These are phyloP conservation scores for Napeogenes sylphis DNA, from an alignment of 2,888 invertebrate species.

Conservation along the genomic window DNA sequence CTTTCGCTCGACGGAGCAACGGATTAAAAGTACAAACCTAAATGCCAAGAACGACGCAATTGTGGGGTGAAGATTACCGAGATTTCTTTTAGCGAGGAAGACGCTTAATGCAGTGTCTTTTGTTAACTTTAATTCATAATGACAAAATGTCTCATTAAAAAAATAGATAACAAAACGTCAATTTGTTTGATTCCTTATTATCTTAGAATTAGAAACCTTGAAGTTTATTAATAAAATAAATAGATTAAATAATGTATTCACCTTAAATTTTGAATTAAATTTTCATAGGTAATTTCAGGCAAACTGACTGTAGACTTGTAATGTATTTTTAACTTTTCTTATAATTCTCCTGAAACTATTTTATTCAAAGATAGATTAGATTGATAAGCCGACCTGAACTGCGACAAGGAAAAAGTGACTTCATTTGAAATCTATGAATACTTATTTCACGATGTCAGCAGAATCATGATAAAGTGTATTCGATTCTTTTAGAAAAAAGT, in stretches of 20 bases:
- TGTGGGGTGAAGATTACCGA: conserved; percentile 33
- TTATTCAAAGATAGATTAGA: not conserved
- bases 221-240: too few species aligned
- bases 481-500: conserved; percentile 1
- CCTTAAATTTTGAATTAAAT: too few species aligned
- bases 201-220: too few species aligned
- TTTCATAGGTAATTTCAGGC: too few species aligned
- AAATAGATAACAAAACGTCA: not conserved
- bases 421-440: conserved; percentile 6
- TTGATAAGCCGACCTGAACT: not conserved
- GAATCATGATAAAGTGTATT: not conserved
- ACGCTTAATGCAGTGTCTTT: conserved; percentile 28
- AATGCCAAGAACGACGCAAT: conserved; percentile 35
- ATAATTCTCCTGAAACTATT: not conserved
- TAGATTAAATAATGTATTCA: too few species aligned
- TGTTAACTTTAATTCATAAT: conserved; percentile 26
- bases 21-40: conserved; percentile 37
- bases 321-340: too few species aligned
- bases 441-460: conserved; percentile 2
- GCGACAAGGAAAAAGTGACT: not conserved
- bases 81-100: conserved; percentile 30
- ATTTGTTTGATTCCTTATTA: too few species aligned
- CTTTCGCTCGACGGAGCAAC: conserved; percentile 22
- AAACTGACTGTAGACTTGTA: too few species aligned
- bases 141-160: conserved; percentile 8